These are phyloP conservation scores for Orchestia grillus DNA, from an alignment of 1,140 invertebrate species.

Conservation along the genomic window DNA sequence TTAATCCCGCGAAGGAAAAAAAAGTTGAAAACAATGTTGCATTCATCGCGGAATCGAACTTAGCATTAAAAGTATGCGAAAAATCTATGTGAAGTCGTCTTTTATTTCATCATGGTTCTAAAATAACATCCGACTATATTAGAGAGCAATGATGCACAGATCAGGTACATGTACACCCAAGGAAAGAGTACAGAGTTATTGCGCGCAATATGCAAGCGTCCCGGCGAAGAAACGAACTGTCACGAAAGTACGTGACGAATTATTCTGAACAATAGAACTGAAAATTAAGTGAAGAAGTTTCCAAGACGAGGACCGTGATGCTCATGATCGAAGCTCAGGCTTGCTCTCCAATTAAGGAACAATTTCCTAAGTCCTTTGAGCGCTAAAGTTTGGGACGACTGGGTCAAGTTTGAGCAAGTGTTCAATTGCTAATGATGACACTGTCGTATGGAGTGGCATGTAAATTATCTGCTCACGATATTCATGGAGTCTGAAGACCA, in stretches of 20 bases:
- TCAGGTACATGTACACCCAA: no score
- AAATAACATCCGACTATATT: not conserved
- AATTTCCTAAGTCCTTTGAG: not conserved
- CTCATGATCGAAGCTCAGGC: not conserved
- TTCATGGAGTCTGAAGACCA: not conserved
- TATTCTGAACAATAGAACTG: not conserved
- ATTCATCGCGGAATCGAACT: not conserved
- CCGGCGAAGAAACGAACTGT: not conserved
- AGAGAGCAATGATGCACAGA: not conserved
- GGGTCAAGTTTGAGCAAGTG: not conserved
- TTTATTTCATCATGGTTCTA: no score
- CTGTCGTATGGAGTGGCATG: not conserved
- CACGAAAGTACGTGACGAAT: not conserved
- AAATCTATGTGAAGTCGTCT: not conserved
- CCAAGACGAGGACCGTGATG: not conserved
- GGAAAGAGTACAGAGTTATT: no score
- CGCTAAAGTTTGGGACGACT: not conserved
- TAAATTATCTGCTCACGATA: not conserved
- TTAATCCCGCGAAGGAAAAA: not conserved
- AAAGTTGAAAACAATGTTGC: not conserved
- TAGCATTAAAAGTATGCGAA: not conserved
- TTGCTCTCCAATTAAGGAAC: not conserved
- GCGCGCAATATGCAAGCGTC: no score
- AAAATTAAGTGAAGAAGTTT: not conserved
- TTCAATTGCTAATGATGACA: not conserved